Percentiles rank a stretch among this genome's conserved stretches.
phyloP scores from a whole-genome alignment of 1,140 invertebrate species.

The Hermetia illucens region DNA sequence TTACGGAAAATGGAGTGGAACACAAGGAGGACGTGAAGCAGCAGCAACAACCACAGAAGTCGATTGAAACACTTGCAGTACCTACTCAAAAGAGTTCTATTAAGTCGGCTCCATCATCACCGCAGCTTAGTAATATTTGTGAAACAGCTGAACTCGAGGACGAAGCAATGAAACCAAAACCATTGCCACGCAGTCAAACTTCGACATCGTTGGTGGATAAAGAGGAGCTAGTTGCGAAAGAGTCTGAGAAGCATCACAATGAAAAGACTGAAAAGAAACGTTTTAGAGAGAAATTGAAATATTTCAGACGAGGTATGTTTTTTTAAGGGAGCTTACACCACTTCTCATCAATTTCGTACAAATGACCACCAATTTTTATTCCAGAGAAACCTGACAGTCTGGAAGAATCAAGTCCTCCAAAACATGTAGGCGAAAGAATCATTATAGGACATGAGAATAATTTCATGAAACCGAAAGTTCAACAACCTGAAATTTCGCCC shows the following conservation, averaged over 20 bases:
- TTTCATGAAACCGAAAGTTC: constrained; percentile 23
- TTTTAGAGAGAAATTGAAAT: constrained; percentile 34
- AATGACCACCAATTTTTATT: constrained; percentile 5
- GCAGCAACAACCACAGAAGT: no score
- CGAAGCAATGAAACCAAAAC: neutral
- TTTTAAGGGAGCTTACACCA: no score
- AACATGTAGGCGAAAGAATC: constrained; percentile 47
- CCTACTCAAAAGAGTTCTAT: neutral
- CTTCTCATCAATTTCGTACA: constrained; percentile 11
- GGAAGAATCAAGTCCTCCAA: constrained; percentile 15
- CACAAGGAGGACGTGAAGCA: constrained; percentile 1
- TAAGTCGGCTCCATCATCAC: neutral
- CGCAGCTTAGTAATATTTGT: neutral
- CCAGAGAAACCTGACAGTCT: constrained; percentile 17
- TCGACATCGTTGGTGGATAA: neutral
- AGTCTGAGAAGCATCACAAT: constrained; percentile 11
- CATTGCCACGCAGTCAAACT: constrained; percentile 3
- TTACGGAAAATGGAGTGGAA: neutral
- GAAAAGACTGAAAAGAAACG: constrained; percentile 30
- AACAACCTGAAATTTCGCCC: constrained; percentile 44
- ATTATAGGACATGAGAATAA: constrained; percentile 68
- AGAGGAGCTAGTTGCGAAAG: neutral
- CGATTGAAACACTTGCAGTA: no score
- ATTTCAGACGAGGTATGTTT: constrained; percentile 35
- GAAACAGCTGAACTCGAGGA: neutral